Evolutionary conservation across 2,888 invertebrate species (phyloP).

Genomic region (Belgica antarctica): DNA sequence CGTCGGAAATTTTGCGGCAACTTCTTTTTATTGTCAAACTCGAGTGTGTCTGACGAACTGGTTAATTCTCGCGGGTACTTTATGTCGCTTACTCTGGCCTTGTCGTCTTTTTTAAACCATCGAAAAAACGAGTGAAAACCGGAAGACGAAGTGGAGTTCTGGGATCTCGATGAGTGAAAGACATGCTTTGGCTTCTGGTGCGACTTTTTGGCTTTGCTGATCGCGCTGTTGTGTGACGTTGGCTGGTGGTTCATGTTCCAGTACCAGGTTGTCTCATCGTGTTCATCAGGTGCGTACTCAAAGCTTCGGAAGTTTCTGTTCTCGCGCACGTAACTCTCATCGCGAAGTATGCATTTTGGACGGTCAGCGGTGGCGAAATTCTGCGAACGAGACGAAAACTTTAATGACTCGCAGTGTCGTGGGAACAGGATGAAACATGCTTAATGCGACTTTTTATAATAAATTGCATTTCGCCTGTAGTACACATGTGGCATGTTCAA

Average conservation of each 20-base stretch:
- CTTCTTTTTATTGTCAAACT: slow-evolving; percentile 43
- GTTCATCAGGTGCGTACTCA: slow-evolving; percentile 24
- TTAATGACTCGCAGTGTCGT: not conserved
- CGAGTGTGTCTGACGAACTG: slow-evolving; percentile 46
- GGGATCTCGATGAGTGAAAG: slow-evolving; percentile 51
- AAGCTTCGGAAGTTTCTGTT: not conserved
- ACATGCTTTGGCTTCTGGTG: slow-evolving; percentile 44
- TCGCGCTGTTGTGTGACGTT: not conserved
- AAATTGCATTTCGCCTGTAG: not conserved
- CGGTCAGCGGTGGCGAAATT: slow-evolving; percentile 41
- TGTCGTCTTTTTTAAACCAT: slow-evolving; percentile 66
- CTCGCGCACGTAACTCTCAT: not conserved
- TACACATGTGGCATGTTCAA: slow-evolving; percentile 20
- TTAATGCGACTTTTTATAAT: not conserved
- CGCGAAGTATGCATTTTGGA: slow-evolving; percentile 34
- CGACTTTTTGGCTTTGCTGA: not conserved
- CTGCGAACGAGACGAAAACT: slow-evolving; percentile 3
- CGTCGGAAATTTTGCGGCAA: slow-evolving; percentile 42
- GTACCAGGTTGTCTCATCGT: slow-evolving; percentile 19
- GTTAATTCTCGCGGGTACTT: slow-evolving; percentile 52
- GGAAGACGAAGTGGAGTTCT: slow-evolving; percentile 50
- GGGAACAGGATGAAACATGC: not conserved
- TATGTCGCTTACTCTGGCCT: slow-evolving; percentile 48
- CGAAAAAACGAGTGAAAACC: slow-evolving; percentile 65
- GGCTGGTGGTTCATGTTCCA: slow-evolving; percentile 47